Evolutionary conservation across 2,888 invertebrate genomes (phyloP).

Genomic region (Torymus aiolomorphi): DNA sequence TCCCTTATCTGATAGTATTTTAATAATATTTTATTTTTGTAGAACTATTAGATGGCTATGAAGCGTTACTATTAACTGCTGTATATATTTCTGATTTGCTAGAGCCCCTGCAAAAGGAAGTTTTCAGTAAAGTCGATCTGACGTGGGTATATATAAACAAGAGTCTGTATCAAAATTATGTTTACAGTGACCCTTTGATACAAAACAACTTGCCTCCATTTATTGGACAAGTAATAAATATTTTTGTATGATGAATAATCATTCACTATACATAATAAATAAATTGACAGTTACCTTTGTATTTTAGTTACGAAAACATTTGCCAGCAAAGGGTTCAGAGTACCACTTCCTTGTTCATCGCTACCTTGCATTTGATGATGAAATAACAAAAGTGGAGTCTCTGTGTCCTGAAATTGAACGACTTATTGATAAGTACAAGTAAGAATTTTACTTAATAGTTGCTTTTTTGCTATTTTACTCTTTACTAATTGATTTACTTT

Average conservation of each 20-base stretch:
- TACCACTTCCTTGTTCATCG: slow-evolving; percentile 76
- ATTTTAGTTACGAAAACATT: slow-evolving; percentile 68
- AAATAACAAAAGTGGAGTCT: slow-evolving; percentile 78
- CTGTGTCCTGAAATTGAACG: slow-evolving; percentile 79
- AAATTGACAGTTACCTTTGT: slow-evolving; percentile 10
- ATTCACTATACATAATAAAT: neutral
- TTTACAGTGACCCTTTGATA: slow-evolving; percentile 77
- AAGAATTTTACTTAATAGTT: slow-evolving; percentile 47
- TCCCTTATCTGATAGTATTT: slow-evolving; percentile 8
- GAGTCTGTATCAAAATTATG: slow-evolving; percentile 80
- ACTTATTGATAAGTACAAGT: slow-evolving; percentile 77
- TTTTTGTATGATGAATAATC: slow-evolving; percentile 1
- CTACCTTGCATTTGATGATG: slow-evolving; percentile 79
- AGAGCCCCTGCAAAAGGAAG: slow-evolving; percentile 79
- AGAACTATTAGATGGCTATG: slow-evolving; percentile 81
- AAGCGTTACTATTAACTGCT: slow-evolving; percentile 80
- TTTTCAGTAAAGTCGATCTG: slow-evolving; percentile 80
- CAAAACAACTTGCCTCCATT: slow-evolving; percentile 78
- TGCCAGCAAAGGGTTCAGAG: slow-evolving; percentile 70
- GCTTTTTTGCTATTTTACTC: neutral
- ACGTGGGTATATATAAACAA: slow-evolving; percentile 84
- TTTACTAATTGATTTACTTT: neutral
- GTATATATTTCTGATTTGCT: slow-evolving; percentile 79
- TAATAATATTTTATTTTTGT: slow-evolving; percentile 31
- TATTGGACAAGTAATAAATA: slow-evolving; percentile 75